Base-by-base conservation (phyloP, 2,888 invertebrate genomes). In the Drosophila mimetica region DNA sequence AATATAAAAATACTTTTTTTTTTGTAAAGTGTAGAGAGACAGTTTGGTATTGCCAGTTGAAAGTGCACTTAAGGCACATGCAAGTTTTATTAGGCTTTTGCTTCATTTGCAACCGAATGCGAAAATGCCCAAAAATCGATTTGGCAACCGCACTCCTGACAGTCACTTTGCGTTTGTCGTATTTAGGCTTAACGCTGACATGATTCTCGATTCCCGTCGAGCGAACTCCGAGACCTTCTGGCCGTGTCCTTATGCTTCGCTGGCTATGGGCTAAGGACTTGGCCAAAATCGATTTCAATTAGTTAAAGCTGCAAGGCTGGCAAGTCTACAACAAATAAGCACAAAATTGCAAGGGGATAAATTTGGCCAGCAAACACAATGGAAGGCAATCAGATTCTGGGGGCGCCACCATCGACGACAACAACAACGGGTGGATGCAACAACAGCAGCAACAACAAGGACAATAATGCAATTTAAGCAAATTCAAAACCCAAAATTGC, bases 401-500 rank as follows among this genome's bases (percentile, higher is more conserved):
- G 41, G 64, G 73, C 41, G 25, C 44, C 44, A 28, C 28, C n/a
- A 32, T 36, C 41, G 41, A 28, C 30, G 20, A 25, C 47, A 42
- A 37, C 50, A 63, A 42, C 41, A 44, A 41, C 28, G 14, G 37
- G 11, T n/a, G 57, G 41, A 46, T 18, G 7, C 54, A 32, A 16
- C 32, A 30, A 34, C 30, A 41, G 7, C 51, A 58, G 18, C 65
- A 58, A 63, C 70, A 72, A 76, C 79, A 76, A 28, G 63, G 54
- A 78, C 76, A 76, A 69, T 80, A 83, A 80, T 77, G 80, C 75
- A 80, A 80, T 83, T 80, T 75, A 83, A 80, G 75, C 80, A 80
- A 83, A 83, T 84, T 75, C 77, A 77, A 83, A 74, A 72, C 70
- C 84, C 74, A 37, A 80, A 80, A 80, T 74, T 80, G 65, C 77